phyloP scores from a whole-genome alignment of 2,888 invertebrate species.

The Myopa tessellatipennis region DNA sequence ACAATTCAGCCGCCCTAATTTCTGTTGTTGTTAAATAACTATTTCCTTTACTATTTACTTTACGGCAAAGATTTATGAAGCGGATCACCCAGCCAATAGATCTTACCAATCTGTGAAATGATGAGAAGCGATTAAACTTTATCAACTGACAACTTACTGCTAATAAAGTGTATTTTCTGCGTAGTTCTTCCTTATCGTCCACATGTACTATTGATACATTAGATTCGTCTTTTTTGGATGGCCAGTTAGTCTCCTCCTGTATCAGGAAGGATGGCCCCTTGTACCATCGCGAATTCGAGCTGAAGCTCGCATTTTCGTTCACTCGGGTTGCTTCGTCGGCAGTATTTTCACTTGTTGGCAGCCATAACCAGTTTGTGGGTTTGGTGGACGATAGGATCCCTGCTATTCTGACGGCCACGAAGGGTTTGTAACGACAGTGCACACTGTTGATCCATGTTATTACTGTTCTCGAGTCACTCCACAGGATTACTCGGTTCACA shows the following conservation, averaged over 20 bases:
- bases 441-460: neutral
- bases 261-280: constrained; percentile 40
- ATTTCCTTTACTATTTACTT: too few relatives aligned
- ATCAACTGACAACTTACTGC: neutral
- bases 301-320: constrained; percentile 29
- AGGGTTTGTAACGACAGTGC: neutral
- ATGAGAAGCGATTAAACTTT: neutral
- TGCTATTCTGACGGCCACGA: constrained; percentile 44
- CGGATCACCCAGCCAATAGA: constrained; percentile 25
- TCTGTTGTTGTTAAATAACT: constrained; percentile 19
- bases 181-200: neutral
- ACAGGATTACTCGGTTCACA: neutral
- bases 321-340: constrained; percentile 51
- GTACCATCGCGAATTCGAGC: constrained; percentile 39
- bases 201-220: neutral
- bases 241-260: constrained; percentile 16
- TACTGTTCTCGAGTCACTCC: neutral
- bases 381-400: constrained; percentile 45
- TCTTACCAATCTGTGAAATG: constrained; percentile 26
- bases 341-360: constrained; percentile 48
- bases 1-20: constrained; percentile 18
- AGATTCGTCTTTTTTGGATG: neutral
- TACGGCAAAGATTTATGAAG: neutral
- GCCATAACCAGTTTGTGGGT: constrained; percentile 49
- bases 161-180: constrained; percentile 1